Evolutionary conservation across 2,797 vertebrate species (phyloP).

Genomic region (Atherinosoma microstoma): DNA sequence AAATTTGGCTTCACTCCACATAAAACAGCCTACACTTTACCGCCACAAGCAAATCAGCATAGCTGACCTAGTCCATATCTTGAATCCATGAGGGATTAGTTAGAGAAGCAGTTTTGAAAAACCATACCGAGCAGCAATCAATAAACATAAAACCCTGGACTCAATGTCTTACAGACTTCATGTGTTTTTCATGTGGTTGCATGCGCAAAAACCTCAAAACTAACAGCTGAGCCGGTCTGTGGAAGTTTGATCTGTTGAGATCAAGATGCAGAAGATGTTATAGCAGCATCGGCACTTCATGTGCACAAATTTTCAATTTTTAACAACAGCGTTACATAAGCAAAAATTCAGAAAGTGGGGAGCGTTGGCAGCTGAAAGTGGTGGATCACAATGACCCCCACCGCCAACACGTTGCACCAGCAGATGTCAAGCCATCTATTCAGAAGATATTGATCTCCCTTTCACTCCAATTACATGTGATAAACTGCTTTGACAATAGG

Average conservation of each 20-base stretch:
- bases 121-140: neutral
- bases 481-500: slow-evolving; percentile 59
- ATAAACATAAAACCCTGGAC: neutral
- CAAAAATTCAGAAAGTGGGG: slow-evolving; percentile 7
- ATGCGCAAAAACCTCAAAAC: slow-evolving; percentile 3
- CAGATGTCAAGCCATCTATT: slow-evolving; percentile 70
- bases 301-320: neutral
- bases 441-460: slow-evolving; percentile 69
- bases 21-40: slow-evolving; percentile 14
- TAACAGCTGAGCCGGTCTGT: neutral
- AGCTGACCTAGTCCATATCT: neutral
- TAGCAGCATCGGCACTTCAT: no score
- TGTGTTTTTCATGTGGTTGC: slow-evolving; percentile 5
- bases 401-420: slow-evolving; percentile 54
- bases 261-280: no score
- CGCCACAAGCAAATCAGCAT: neutral
- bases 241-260: slow-evolving; percentile 4
- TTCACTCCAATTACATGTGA: slow-evolving; percentile 67
- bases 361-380: slow-evolving; percentile 28
- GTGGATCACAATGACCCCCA: slow-evolving; percentile 45
- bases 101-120: neutral
- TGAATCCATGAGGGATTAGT: neutral
- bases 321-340: slow-evolving; percentile 5
- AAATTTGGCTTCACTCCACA: slow-evolving; percentile 20
- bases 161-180: neutral